These are phyloP conservation scores for Lepidonotus clava DNA, from an alignment of 2,888 invertebrate genomes.

Conservation along the genomic window DNA sequence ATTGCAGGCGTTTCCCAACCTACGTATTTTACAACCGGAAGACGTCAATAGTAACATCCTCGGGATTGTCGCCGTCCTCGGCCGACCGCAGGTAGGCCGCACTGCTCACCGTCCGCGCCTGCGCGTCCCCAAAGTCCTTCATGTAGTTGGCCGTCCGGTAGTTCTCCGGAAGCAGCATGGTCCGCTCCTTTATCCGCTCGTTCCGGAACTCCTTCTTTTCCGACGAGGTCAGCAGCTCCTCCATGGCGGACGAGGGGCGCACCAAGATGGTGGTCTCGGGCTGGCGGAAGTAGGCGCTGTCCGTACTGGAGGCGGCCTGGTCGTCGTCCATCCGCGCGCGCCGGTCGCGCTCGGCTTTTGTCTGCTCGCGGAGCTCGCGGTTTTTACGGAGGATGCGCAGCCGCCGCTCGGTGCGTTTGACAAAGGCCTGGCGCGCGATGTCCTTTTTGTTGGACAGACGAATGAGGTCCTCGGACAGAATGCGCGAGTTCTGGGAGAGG, in stretches of 20 bases:
- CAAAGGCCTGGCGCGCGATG: neutral
- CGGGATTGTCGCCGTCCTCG: neutral
- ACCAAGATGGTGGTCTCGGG: slow-evolving; percentile 10
- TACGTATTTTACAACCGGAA: neutral
- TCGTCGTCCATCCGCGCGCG: slow-evolving; percentile 37
- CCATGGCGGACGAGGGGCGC: neutral
- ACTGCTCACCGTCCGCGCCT: neutral
- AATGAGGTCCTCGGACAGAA: slow-evolving; percentile 26
- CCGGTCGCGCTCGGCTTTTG: slow-evolving; percentile 11
- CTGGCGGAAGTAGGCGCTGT: neutral
- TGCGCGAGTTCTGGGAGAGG: slow-evolving; percentile 38
- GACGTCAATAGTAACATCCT: neutral
- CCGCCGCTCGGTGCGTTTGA: slow-evolving; percentile 3
- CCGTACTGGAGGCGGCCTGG: neutral
- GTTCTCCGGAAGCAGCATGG: slow-evolving; percentile 49
- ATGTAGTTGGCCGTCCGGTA: slow-evolving; percentile 48
- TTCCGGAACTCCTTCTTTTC: slow-evolving; percentile 32
- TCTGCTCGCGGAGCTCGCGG: neutral
- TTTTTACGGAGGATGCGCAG: slow-evolving; percentile 8
- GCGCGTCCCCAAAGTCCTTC: neutral
- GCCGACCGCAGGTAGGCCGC: neutral
- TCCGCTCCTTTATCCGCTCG: slow-evolving; percentile 32
- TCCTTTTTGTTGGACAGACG: neutral
- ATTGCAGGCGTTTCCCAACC: too few relatives aligned
- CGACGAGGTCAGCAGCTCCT: neutral